Conservation (phyloP, 2,888 invertebrate species). For the Thera britannica region DNA sequence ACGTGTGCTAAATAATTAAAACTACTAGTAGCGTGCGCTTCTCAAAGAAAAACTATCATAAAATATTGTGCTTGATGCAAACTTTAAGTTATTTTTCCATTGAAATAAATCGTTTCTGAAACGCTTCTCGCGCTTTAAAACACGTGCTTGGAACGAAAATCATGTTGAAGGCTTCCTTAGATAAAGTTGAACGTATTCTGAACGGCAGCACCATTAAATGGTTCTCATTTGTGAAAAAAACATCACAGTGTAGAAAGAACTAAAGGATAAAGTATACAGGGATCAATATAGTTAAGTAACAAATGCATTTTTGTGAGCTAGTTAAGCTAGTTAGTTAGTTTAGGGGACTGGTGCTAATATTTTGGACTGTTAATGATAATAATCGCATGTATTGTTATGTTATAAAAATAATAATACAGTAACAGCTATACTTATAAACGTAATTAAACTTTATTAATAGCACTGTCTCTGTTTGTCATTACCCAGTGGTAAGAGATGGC, state of each 20-base stretch:
- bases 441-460: too few relatives aligned
- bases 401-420: background rate
- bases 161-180: too few relatives aligned
- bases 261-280: background rate
- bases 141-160: too few relatives aligned
- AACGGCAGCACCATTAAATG: background rate
- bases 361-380: background rate
- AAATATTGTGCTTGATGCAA: too few relatives aligned
- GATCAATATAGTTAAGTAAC: background rate
- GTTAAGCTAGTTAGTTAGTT: background rate
- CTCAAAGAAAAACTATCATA: too few relatives aligned
- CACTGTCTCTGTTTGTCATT: too few relatives aligned
- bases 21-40: too few relatives aligned
- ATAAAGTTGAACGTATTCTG: background rate
- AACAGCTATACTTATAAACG: constrained; percentile 2
- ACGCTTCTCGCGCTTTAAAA: too few relatives aligned
- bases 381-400: background rate
- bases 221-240: background rate
- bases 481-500: too few relatives aligned
- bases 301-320: constrained; percentile 26
- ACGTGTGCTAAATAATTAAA: too few relatives aligned
- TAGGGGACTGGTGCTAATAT: constrained; percentile 22
- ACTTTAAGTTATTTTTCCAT: too few relatives aligned
- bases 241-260: background rate
- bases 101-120: too few relatives aligned